These are phyloP conservation scores for Macropodus opercularis DNA, from an alignment of 2,797 vertebrate genomes.

Conservation along the genomic window DNA sequence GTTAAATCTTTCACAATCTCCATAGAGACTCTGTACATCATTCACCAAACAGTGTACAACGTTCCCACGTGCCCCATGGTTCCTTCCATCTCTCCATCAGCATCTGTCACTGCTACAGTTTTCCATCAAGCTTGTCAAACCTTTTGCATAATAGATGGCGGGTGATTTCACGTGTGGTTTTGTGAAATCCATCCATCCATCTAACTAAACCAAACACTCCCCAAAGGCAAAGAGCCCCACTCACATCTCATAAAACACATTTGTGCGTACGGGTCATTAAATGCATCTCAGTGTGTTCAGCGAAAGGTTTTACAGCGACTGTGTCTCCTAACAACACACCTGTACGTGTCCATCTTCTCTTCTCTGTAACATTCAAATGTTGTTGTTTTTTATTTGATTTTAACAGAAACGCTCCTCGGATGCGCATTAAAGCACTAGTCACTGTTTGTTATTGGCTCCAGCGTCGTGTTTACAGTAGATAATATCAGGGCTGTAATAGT, in stretches of 20 bases:
- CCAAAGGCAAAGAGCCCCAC: background rate
- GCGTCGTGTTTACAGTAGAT: background rate
- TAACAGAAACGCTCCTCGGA: background rate
- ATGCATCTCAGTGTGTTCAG: background rate
- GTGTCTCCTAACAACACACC: background rate
- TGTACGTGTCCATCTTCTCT: background rate
- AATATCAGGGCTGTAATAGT: background rate
- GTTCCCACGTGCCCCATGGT: background rate
- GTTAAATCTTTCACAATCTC: background rate
- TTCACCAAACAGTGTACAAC: background rate
- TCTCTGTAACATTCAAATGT: background rate
- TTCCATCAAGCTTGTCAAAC: slow-evolving; percentile 33
- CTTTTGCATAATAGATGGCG: slow-evolving; percentile 39
- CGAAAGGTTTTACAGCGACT: background rate
- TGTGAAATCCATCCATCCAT: slow-evolving; percentile 21
- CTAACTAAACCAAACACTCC: slow-evolving; percentile 22
- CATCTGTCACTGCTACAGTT: slow-evolving; percentile 6
- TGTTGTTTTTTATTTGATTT: too few relatives aligned
- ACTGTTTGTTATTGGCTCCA: background rate
- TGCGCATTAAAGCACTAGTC: background rate
- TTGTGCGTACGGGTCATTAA: background rate
- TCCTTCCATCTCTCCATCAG: background rate
- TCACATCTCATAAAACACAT: slow-evolving; percentile 8
- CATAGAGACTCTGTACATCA: background rate
- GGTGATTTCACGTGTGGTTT: slow-evolving; percentile 36